Evolutionary conservation across 2,888 invertebrate genomes (phyloP), one percentile per base, ranked within the genome.

Genomic region (Drosophila prostipennis): DNA sequence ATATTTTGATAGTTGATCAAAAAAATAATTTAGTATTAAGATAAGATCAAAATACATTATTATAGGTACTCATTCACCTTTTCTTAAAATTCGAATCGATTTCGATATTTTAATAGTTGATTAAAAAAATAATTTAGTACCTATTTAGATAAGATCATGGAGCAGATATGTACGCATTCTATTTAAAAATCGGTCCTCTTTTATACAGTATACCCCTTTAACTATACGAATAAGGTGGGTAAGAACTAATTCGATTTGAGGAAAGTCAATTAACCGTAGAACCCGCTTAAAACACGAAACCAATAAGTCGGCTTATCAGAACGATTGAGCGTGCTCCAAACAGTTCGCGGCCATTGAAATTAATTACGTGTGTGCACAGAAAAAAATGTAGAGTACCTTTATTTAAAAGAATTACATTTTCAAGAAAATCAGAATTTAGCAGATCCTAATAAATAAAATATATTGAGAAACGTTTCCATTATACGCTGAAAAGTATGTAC

Each of bases 341-440:
- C 67, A 64, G 69, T 82, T 86, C 59, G 64, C 69, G 71, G 71
- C 78, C 55, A 65, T 74, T 67, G 74, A 78, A 86, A 85, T 85
- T 87, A 84, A 85, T 85, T 58, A 65, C 58, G 60, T 48, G 51
- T 34, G 40, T 58, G 19, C 46, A 57, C 54, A 3, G 54, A 3
- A 19, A 29, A 39, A 7, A 56, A 49, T 10, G 13, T 23, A 6
- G 23, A 19, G 42, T 37, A 3, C 14, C 8, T 7, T 42, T 13
- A 13, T 16, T 13, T 37, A 7, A n/a, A 6, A 5, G 0, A 34
- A 5, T 34, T 11, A 11, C 3, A 11, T 34, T 34, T 13, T 34
- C 11, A 34, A 11, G 34, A 11, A 11, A 5, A 34, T 4, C 5
- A 1, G 5, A 13, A 11, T 11, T 11, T 5, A 11, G 0, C 34